A percentile compares a stretch with the other conserved stretches of the same genome.
These are phyloP conservation scores for Tridacna gigas DNA, from an alignment of 2,888 invertebrate genomes.

Conservation along the genomic window DNA sequence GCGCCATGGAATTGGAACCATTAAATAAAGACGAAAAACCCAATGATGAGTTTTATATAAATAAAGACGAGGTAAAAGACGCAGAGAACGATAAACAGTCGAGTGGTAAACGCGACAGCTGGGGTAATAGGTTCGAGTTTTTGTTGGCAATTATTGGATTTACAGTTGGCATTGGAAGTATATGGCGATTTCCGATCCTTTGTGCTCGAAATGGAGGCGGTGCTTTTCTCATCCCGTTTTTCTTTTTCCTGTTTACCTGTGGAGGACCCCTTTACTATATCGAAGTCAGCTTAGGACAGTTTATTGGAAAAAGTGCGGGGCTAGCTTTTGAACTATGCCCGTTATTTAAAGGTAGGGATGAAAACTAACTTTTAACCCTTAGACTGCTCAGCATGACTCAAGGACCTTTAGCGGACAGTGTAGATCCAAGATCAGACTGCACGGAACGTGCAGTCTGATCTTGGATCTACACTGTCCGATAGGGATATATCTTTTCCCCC, in stretches of 20 bases:
- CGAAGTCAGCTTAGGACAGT: constrained; percentile 60
- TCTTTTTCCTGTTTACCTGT: constrained; percentile 58
- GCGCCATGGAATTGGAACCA: constrained; percentile 20
- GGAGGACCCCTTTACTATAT: constrained; percentile 60
- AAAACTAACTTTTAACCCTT: too few relatives aligned
- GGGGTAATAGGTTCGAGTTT: constrained; percentile 58
- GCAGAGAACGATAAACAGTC: not conserved
- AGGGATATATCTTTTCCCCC: too few relatives aligned
- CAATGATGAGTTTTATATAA: not conserved
- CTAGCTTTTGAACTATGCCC: constrained; percentile 52
- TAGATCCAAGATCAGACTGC: too few relatives aligned
- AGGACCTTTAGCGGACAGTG: too few relatives aligned
- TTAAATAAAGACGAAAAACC: constrained; percentile 3
- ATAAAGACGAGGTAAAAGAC: not conserved
- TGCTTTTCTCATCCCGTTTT: constrained; percentile 64
- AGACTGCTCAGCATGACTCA: too few relatives aligned
- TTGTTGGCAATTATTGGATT: constrained; percentile 56
- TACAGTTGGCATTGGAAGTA: constrained; percentile 60
- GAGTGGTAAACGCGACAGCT: constrained; percentile 33
- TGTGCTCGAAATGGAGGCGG: constrained; percentile 61
- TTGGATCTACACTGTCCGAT: too few relatives aligned
- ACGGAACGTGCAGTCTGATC: too few relatives aligned
- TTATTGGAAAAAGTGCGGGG: constrained; percentile 47
- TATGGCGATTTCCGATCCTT: constrained; percentile 59
- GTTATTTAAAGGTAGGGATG: constrained; percentile 9